Evolutionary conservation across 2,113 vertebrate genomes (phyloP).

Genomic region (Oxygymnocypris stewartii): DNA sequence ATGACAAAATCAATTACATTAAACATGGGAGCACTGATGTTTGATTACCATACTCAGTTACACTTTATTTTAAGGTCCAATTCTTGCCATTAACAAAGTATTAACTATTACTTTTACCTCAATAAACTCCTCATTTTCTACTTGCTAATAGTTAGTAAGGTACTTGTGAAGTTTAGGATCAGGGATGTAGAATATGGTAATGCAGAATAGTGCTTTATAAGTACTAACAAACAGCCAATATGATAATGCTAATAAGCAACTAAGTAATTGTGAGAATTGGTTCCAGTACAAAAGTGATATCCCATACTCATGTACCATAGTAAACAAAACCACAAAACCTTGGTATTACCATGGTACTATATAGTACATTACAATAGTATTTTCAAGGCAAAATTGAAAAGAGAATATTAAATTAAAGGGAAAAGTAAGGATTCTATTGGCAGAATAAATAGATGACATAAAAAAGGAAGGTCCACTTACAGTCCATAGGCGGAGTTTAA

Average conservation of each 20-base stretch:
- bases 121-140: too few relatives aligned
- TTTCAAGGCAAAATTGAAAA: background rate
- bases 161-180: too few relatives aligned
- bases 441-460: background rate
- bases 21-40: background rate
- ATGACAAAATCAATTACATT: slow-evolving; percentile 11
- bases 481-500: slow-evolving; percentile 96
- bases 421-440: background rate
- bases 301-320: background rate
- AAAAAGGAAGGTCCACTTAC: slow-evolving; percentile 80
- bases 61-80: too few relatives aligned
- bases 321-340: background rate
- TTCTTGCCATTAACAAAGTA: too few relatives aligned
- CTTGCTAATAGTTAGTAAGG: too few relatives aligned
- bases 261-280: too few relatives aligned
- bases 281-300: too few relatives aligned
- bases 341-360: background rate
- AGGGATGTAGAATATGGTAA: too few relatives aligned
- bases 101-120: too few relatives aligned
- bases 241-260: too few relatives aligned
- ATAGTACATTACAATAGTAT: background rate
- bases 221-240: too few relatives aligned
- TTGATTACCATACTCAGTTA: background rate
- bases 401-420: background rate
- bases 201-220: too few relatives aligned